Percentiles rank a stretch among this genome's conserved stretches.
Evolutionary conservation across 2,888 invertebrate genomes (phyloP).

Genomic region (Eristalis tenax): DNA sequence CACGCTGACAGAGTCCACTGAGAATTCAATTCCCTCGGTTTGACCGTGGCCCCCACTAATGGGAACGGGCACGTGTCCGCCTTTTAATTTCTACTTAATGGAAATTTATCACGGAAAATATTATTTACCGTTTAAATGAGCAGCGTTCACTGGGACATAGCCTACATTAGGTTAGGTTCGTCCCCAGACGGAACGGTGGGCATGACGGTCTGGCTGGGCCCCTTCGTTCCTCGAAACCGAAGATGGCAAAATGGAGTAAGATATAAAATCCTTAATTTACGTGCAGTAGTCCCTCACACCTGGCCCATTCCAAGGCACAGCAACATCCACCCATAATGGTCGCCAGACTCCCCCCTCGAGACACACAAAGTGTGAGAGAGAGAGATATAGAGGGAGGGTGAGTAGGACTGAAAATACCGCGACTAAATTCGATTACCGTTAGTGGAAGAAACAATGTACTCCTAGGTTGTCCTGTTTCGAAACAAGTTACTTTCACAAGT

Average conservation of each 20-base stretch:
- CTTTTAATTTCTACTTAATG: conserved; percentile 68
- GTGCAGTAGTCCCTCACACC: conserved; percentile 46
- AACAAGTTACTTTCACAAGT: conserved; percentile 67
- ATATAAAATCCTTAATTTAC: conserved; percentile 68
- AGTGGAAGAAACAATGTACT: conserved; percentile 65
- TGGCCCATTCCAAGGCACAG: conserved; percentile 6
- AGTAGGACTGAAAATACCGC: conserved; percentile 61
- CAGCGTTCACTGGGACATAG: conserved; percentile 29
- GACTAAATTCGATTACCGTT: conserved; percentile 70
- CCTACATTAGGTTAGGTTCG: conserved; percentile 39
- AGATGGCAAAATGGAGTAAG: conserved; percentile 15
- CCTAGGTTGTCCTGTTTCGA: conserved; percentile 53
- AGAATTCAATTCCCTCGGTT: conserved; percentile 51
- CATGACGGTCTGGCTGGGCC: neutral
- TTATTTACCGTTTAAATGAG: conserved; percentile 69
- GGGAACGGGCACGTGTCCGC: conserved; percentile 33
- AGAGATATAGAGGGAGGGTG: neutral
- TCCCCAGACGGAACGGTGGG: neutral
- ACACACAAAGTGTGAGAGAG: neutral
- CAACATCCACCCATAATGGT: conserved; percentile 4
- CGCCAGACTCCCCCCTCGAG: neutral
- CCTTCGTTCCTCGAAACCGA: neutral
- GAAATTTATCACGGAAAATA: conserved; percentile 68
- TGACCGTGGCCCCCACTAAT: conserved; percentile 7
- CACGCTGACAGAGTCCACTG: neutral